Conservation (phyloP, 2,113 vertebrate species). For the Opisthocomus hoazin region DNA sequence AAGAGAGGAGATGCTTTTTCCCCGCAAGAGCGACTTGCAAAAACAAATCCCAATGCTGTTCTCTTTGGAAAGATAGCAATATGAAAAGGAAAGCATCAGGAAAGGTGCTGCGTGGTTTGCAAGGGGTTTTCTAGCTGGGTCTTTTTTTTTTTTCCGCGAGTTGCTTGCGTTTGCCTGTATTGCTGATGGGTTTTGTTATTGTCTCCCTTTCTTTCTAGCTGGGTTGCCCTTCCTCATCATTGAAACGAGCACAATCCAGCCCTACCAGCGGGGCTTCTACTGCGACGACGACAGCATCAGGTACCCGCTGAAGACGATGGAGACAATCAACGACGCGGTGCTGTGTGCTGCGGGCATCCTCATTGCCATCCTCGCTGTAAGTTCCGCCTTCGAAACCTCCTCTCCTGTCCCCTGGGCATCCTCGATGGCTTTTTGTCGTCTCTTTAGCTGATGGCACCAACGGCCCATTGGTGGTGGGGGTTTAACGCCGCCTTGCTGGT, state of each 20-base stretch:
- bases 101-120: accelerated
- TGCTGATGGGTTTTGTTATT: background rate
- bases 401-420: background rate
- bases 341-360: constrained; percentile 94
- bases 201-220: constrained; percentile 75
- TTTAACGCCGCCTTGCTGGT: background rate
- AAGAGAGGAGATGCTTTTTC: constrained; percentile 32
- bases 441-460: background rate
- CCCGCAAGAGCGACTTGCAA: background rate
- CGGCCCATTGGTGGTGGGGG: accelerated
- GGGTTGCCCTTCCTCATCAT: constrained; percentile 98
- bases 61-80: background rate
- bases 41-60: constrained; percentile 20
- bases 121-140: background rate
- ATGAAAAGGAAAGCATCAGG: background rate
- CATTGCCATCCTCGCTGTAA: constrained; percentile 94
- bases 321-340: constrained; percentile 95
- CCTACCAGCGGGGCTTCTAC: constrained; percentile 93
- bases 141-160: constrained; percentile 6
- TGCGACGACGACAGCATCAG: constrained; percentile 94
- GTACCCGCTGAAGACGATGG: constrained; percentile 91
- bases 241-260: constrained; percentile 94
- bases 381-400: constrained; percentile 13
- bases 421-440: background rate
- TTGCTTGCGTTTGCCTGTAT: constrained; percentile 7